Evolutionary conservation across 2,888 invertebrate species (phyloP), one percentile per base, ranked within the genome.

Genomic region (Habroteleia sp.): DNA sequence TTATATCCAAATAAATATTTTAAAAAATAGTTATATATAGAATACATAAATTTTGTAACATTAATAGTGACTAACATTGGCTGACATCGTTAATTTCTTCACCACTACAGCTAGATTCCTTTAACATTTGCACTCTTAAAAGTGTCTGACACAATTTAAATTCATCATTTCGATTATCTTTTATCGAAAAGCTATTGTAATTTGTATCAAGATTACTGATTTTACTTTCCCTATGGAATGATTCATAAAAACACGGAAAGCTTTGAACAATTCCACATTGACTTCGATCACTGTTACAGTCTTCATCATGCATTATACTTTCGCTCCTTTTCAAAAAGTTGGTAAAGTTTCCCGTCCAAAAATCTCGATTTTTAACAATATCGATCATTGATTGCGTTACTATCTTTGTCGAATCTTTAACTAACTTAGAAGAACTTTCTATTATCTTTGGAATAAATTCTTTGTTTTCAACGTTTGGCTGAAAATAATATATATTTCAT

Each of bases 381-480:
- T 84, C 85, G 27, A 88, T 84, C 8, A 89, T 88, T 14, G 89
- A 88, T 74, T 87, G 80, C 71, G 87, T 88, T 62, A 89, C 83
- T 16, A 88, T 80, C 74, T 83, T 84, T 1, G 89, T 87, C 3
- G 89, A 89, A 71, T 78, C 85, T 71, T 86, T 88, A 0, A 91
- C 91, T 68, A 91, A 90, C 73, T 90, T 91, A 75, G 89, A 85
- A 17, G 87, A 88, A 2, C 84, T 85, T 77, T 85, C 85, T 13
- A 88, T 74, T 33, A 88, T 82, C 62, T 84, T 86, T 23, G 87
- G 87, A 23, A 88, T 83, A 11, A 87, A 86, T 66, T 87, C 86
- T 77, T 82, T 87, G 2, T 74, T 79, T 66, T 86, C 84, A 17
- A 80, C 62, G 66, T 83, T 82, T 7, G 84, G 83, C 86, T 85